phyloP scores from a whole-genome alignment of 1,140 invertebrate species.

The Drosophila cardini region DNA sequence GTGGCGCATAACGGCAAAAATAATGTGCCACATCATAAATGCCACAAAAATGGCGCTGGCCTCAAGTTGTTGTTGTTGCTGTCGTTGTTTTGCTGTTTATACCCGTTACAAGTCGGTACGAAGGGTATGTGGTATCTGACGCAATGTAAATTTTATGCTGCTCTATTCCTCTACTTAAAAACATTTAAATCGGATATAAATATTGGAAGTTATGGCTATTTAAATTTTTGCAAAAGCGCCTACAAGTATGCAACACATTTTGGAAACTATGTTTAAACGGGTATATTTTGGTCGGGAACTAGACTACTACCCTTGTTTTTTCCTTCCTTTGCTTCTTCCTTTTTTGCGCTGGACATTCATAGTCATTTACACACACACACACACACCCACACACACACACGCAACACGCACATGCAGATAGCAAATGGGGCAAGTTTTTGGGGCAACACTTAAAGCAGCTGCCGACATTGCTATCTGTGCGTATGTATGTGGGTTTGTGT shows the following conservation, averaged over 20 bases:
- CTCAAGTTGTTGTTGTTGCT: constrained; percentile 38
- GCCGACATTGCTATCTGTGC: constrained; percentile 41
- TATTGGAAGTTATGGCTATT: too few relatives aligned
- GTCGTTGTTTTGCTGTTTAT: constrained; percentile 12
- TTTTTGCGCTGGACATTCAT: constrained; percentile 52
- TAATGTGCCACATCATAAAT: constrained; percentile 82
- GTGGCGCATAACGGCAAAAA: constrained; percentile 63
- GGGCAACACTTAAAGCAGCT: constrained; percentile 57
- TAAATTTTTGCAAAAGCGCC: too few relatives aligned
- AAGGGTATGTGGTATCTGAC: too few relatives aligned
- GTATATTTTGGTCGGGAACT: too few relatives aligned
- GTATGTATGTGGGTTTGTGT: constrained; percentile 9
- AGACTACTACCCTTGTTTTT: neutral
- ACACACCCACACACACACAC: constrained; percentile 5
- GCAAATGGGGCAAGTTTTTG: constrained; percentile 54
- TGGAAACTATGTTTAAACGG: too few relatives aligned
- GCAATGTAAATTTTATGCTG: constrained; percentile 4
- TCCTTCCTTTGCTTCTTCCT: constrained; percentile 27
- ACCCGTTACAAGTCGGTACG: too few relatives aligned
- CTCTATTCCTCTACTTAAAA: too few relatives aligned
- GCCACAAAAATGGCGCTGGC: constrained; percentile 76
- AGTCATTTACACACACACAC: constrained; percentile 40
- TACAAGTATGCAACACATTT: too few relatives aligned
- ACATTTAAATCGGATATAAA: too few relatives aligned
- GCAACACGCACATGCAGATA: constrained; percentile 49